phyloP scores from a whole-genome alignment of 2,797 vertebrate genomes.

The Heliangelus exortis region DNA sequence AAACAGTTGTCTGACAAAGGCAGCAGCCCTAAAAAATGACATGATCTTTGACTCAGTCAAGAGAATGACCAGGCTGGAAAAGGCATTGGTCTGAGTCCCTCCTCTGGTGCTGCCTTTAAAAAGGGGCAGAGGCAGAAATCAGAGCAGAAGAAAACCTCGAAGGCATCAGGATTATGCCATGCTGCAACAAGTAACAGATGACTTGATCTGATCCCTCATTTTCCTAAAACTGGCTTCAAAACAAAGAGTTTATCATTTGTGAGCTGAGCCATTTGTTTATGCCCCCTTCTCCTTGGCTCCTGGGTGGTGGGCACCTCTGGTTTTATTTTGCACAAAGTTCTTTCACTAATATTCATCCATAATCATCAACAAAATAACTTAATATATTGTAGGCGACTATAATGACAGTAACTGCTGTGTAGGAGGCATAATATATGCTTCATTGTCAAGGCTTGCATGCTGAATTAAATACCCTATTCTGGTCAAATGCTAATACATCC shows the following conservation, averaged over 20 bases:
- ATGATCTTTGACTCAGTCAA: not conserved
- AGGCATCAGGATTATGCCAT: not conserved
- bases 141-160: not conserved
- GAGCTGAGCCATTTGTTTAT: not conserved
- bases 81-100: not conserved
- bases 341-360: conserved; percentile 18
- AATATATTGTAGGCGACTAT: conserved; percentile 49
- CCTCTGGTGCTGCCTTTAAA: not conserved
- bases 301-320: not conserved
- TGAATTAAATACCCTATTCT: conserved; percentile 48
- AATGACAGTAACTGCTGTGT: conserved; percentile 53
- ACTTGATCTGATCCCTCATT: not conserved
- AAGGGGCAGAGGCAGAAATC: not conserved
- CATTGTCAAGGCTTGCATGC: not conserved
- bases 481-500: conserved; percentile 56
- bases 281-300: not conserved
- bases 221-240: not conserved
- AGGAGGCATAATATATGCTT: conserved; percentile 50
- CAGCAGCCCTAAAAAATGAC: conserved; percentile 28
- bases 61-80: not conserved
- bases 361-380: conserved; percentile 60
- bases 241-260: not conserved
- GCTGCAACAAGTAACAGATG: not conserved
- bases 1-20: conserved; percentile 56
- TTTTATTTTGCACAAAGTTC: conserved; percentile 38